Evolutionary conservation across 1,140 invertebrate genomes (phyloP).

Genomic region (Centruroides sculpturatus): DNA sequence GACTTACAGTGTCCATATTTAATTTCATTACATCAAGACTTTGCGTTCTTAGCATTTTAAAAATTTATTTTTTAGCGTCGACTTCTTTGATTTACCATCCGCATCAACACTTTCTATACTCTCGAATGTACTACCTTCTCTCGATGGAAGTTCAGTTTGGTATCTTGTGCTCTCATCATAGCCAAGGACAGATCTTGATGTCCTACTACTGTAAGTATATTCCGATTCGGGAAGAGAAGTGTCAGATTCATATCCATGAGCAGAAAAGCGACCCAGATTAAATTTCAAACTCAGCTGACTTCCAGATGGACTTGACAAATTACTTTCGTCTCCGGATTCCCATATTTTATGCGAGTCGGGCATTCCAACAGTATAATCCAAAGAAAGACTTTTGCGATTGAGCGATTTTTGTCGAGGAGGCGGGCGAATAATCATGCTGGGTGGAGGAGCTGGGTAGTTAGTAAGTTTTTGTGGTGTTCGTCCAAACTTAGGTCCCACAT

Average conservation of each 20-base stretch:
- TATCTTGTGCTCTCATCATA: constrained; percentile 1
- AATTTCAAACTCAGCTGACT: constrained; percentile 13
- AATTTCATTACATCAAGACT: neutral
- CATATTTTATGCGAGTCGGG: constrained; percentile 14
- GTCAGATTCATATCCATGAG: constrained; percentile 17
- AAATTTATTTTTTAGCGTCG: constrained; percentile 15
- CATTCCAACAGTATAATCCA: constrained; percentile 46
- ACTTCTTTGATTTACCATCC: constrained; percentile 9
- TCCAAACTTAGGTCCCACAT: neutral
- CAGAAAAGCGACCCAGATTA: neutral
- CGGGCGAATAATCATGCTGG: constrained; percentile 27
- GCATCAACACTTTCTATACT: constrained; percentile 6
- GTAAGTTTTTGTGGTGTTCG: constrained; percentile 13
- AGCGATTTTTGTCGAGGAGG: constrained; percentile 36
- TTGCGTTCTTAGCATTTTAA: constrained; percentile 9
- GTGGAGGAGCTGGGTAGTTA: constrained; percentile 17
- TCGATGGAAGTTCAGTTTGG: constrained; percentile 2
- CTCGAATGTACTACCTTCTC: constrained; percentile 6
- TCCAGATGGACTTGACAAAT: constrained; percentile 13
- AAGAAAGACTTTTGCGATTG: constrained; percentile 53
- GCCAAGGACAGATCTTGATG: neutral
- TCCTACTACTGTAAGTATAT: constrained; percentile 5
- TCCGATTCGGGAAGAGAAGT: constrained; percentile 14
- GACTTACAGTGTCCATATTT: neutral
- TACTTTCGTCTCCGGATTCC: constrained; percentile 17